phyloP scores from a whole-genome alignment of 2,797 vertebrate genomes.

The Eremophila alpestris region DNA sequence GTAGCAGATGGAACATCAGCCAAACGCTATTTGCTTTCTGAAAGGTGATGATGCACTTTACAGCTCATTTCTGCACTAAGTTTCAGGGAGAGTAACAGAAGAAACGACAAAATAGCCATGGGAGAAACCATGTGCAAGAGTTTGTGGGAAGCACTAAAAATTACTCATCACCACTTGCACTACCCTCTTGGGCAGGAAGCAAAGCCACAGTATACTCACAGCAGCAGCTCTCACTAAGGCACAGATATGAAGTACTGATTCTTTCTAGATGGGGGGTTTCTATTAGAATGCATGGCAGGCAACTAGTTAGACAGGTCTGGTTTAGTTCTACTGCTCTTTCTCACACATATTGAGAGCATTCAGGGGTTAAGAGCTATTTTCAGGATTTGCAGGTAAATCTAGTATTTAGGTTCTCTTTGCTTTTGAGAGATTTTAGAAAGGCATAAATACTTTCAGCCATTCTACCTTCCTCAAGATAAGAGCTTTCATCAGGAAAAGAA shows the following conservation, averaged over 20 bases:
- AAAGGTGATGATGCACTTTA: neutral
- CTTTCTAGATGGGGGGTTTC: neutral
- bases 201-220: accelerated
- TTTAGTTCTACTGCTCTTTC: neutral
- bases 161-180: neutral
- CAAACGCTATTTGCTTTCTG: neutral
- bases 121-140: neutral
- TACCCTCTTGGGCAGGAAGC: neutral
- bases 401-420: neutral
- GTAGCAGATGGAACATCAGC: neutral
- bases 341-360: neutral
- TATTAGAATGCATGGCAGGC: neutral
- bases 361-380: neutral
- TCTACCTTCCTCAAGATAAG: neutral
- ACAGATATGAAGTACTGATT: neutral
- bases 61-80: neutral
- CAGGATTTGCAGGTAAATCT: neutral
- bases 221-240: neutral
- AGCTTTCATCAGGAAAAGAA: neutral
- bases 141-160: neutral
- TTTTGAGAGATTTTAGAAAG: neutral
- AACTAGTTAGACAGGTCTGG: conserved; percentile 10
- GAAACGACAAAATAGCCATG: neutral
- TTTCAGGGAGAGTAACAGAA: neutral
- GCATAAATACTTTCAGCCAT: neutral